phyloP scores from a whole-genome alignment of 1,140 invertebrate species.

The Belonocnema kinseyi region DNA sequence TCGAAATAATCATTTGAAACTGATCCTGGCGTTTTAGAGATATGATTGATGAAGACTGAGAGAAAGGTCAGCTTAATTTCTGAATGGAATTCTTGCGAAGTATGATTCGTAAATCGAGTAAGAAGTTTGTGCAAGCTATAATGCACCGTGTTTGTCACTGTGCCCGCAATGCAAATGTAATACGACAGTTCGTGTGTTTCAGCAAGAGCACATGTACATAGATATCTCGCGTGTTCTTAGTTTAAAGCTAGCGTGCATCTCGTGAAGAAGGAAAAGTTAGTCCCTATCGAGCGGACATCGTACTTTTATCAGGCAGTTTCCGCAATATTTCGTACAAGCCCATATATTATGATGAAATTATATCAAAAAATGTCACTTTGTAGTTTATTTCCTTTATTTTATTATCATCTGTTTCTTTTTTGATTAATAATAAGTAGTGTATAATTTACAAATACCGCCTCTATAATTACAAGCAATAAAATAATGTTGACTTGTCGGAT shows the following conservation, averaged over 20 bases:
- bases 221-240: slow-evolving; percentile 34
- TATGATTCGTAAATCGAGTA: slow-evolving; percentile 61
- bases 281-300: slow-evolving; percentile 22
- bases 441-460: slow-evolving; percentile 1
- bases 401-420: not conserved
- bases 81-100: slow-evolving; percentile 60
- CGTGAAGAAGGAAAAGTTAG: slow-evolving; percentile 38
- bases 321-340: slow-evolving; percentile 1
- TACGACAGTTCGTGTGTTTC: slow-evolving; percentile 46
- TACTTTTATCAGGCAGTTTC: slow-evolving; percentile 37
- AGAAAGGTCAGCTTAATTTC: not conserved
- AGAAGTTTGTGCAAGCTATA: slow-evolving; percentile 57
- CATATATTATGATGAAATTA: slow-evolving; percentile 6
- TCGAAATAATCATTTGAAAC: not conserved
- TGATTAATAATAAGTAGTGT: slow-evolving; percentile 3
- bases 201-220: not conserved
- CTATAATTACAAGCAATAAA: slow-evolving; percentile 13
- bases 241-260: slow-evolving; percentile 49
- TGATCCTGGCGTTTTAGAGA: not conserved
- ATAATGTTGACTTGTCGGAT: slow-evolving; percentile 4
- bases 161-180: slow-evolving; percentile 57
- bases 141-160: slow-evolving; percentile 52
- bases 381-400: not conserved
- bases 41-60: not conserved
- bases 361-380: not conserved